Conservation (phyloP, 2,113 vertebrate genomes). For the Raja brachyura region DNA sequence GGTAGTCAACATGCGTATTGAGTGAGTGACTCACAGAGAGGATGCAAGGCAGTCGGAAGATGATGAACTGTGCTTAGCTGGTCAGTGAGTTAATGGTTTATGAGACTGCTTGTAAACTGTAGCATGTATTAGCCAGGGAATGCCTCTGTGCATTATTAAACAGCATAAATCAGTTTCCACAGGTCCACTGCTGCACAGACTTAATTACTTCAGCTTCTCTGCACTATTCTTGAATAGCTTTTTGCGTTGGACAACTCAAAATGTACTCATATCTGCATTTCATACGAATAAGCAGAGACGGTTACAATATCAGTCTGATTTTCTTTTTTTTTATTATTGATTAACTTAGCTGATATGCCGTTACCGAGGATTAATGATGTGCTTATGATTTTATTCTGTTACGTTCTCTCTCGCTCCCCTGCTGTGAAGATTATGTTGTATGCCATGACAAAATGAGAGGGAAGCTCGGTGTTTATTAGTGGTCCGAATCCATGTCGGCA, state of each 20-base stretch:
- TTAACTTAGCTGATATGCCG: constrained; percentile 28
- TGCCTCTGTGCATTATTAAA: constrained; percentile 58
- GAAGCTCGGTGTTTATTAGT: constrained; percentile 34
- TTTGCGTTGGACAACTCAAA: constrained; percentile 34
- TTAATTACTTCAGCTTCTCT: constrained; percentile 49
- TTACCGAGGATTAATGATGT: constrained; percentile 30
- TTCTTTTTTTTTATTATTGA: constrained; percentile 24
- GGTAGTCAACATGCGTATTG: constrained; percentile 45
- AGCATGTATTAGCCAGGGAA: constrained; percentile 52
- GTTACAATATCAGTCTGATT: too few relatives aligned
- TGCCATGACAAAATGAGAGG: neutral
- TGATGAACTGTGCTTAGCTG: constrained; percentile 53
- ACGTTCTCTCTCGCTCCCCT: neutral
- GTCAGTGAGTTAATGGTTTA: constrained; percentile 55
- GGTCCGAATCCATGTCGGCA: neutral
- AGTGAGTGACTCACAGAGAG: constrained; percentile 42
- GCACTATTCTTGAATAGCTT: constrained; percentile 30
- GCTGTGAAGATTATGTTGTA: constrained; percentile 5
- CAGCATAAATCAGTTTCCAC: constrained; percentile 59
- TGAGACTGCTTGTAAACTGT: constrained; percentile 53
- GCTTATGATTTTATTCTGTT: constrained; percentile 31
- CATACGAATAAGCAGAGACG: constrained; percentile 11
- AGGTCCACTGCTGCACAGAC: constrained; percentile 49
- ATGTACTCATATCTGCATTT: constrained; percentile 27
- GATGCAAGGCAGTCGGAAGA: constrained; percentile 48